Base-by-base conservation (phyloP, 2,888 invertebrate genomes). In the Pterobdella sp. region DNA sequence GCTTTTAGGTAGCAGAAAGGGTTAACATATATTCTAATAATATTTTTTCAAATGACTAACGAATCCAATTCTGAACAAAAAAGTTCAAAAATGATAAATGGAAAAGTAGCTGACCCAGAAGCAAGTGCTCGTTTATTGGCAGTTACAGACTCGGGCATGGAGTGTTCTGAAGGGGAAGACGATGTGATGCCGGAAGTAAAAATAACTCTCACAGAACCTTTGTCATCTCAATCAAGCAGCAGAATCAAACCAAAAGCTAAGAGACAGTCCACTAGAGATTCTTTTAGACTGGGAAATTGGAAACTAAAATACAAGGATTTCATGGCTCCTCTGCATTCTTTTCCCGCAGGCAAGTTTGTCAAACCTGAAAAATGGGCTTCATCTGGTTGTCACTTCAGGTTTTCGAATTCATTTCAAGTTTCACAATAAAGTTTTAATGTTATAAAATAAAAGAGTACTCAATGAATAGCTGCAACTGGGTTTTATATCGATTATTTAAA, bases 291-390 rank as follows among this genome's bases (percentile, higher is more conserved):
- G 36, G 69, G 69, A 0, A 69, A 49, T 64, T 74, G 74, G 74
- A 74, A 69, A 42, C 74, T 74, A 36, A 74, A 74, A 68, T 74
- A 74, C 49, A 66, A 72, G 68, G 74, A 74, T 52, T 74, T 74
- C 64, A 42, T 74, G 31, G 68, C 74, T 2, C 52, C 69, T 4
- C 36, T 35, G 35, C 31, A 65, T 29, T 32, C 65, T 32, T 65
- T 35, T 29, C 32, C 35, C 3, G 4, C 65, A 7, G 32, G 34
- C 3, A 65, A 65, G 35, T 42, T 52, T 18, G 52, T 42, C 42
- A 69, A 52, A 26, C 69, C 42, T 2, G 69, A 69, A n/a, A 69
- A 52, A 31, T 69, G 69, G 69, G 52, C 42, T 34, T 26, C 56
- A 2, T 69, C 69, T 18, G 42, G 52, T 3, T 42, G 69, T 37